A percentile compares a stretch with the other conserved stretches of the same genome.
Conservation (phyloP, 2,888 invertebrate species). For the Aleiodes alternator region DNA sequence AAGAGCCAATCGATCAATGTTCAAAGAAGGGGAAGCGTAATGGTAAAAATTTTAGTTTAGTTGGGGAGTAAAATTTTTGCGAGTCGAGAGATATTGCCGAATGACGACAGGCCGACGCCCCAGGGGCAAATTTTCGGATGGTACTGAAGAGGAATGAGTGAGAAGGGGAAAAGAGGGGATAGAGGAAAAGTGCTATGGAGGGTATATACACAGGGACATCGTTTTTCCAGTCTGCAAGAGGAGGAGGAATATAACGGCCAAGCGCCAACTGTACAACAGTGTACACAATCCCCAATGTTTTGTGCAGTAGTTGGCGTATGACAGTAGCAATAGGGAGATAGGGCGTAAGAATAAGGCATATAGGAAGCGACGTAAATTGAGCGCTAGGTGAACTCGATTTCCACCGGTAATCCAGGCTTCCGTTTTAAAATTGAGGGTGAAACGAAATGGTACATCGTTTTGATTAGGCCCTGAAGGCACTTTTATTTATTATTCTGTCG, state of each 20-base stretch:
- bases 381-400: slow-evolving; percentile 73
- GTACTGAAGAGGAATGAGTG: slow-evolving; percentile 37
- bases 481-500: slow-evolving; percentile 10
- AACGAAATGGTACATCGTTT: slow-evolving; percentile 56
- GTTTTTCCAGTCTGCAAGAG: slow-evolving; percentile 53
- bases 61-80: slow-evolving; percentile 35
- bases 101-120: slow-evolving; percentile 48
- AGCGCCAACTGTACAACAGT: slow-evolving; percentile 14
- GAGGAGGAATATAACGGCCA: slow-evolving; percentile 44
- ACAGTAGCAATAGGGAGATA: slow-evolving; percentile 52
- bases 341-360: slow-evolving; percentile 71
- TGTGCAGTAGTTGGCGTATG: slow-evolving; percentile 15
- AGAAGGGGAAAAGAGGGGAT: slow-evolving; percentile 34
- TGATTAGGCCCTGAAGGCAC: slow-evolving; percentile 54
- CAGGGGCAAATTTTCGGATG: slow-evolving; percentile 46
- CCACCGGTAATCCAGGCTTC: slow-evolving; percentile 72
- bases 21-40: slow-evolving; percentile 28
- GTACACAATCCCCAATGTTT: slow-evolving; percentile 30
- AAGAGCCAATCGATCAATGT: slow-evolving; percentile 29
- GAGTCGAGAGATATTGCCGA: slow-evolving; percentile 48
- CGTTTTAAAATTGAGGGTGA: slow-evolving; percentile 63
- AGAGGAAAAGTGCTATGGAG: slow-evolving; percentile 38
- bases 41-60: slow-evolving; percentile 35
- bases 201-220: slow-evolving; percentile 52
- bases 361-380: slow-evolving; percentile 74